A percentile compares a stretch with the other conserved stretches of the same genome.
Evolutionary conservation across 2,888 invertebrate genomes (phyloP).

Genomic region (Apodemia zela): DNA sequence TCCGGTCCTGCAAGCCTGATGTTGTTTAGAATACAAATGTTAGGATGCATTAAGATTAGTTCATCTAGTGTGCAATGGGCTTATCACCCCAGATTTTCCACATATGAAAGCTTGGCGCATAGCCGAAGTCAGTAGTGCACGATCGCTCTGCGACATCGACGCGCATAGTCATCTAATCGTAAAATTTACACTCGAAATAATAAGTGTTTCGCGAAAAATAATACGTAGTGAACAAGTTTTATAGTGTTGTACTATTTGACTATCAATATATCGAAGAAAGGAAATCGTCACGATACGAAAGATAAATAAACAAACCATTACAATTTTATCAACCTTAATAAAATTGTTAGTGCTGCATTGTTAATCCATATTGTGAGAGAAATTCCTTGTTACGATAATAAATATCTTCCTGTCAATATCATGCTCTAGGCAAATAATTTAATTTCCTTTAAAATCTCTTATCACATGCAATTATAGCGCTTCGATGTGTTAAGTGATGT

Average conservation of each 20-base stretch:
- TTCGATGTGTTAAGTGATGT: slow-evolving; percentile 51
- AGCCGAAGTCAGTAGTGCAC: slow-evolving; percentile 62
- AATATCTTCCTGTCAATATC: slow-evolving; percentile 24
- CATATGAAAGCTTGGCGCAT: slow-evolving; percentile 58
- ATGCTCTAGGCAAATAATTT: slow-evolving; percentile 45
- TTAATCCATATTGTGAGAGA: not conserved
- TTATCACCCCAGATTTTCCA: slow-evolving; percentile 57
- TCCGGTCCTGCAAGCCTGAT: slow-evolving; percentile 10
- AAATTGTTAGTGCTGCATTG: slow-evolving; percentile 9
- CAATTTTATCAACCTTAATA: not conserved
- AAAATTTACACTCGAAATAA: slow-evolving; percentile 37
- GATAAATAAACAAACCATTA: not conserved
- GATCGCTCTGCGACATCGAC: slow-evolving; percentile 55
- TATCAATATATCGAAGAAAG: not conserved
- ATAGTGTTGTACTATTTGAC: not conserved
- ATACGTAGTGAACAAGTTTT: slow-evolving; percentile 2
- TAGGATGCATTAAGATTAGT: slow-evolving; percentile 21
- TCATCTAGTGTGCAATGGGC: slow-evolving; percentile 27
- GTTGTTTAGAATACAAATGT: slow-evolving; percentile 13
- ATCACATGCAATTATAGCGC: slow-evolving; percentile 51
- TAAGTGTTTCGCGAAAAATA: slow-evolving; percentile 29
- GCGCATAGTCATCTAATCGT: slow-evolving; percentile 43
- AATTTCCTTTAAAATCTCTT: slow-evolving; percentile 58
- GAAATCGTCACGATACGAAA: not conserved
- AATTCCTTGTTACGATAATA: slow-evolving; percentile 16